Base-by-base conservation (phyloP, 2,888 invertebrate genomes). In the Scelioninae gen. 1 region DNA sequence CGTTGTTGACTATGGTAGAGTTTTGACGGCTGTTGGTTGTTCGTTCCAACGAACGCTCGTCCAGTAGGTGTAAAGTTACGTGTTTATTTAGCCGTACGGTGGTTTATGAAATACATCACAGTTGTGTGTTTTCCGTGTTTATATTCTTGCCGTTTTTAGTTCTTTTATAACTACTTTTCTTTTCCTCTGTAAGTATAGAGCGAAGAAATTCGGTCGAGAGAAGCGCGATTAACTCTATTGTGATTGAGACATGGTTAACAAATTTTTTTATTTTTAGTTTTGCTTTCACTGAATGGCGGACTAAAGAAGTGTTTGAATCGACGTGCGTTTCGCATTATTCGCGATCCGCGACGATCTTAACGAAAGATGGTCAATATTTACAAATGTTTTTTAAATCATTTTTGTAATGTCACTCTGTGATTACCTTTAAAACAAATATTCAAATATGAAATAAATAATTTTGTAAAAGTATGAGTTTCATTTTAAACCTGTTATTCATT, bases 351-450 rank as follows among this genome's bases (percentile, higher is more conserved):
- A 49, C 45, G 34, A 68, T 56, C 32, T 58, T 75, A 68, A 60
- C 60, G 53, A 68, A 77, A 63, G 49, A 62, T 65, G 62, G 71
- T 79, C 58, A 79, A 72, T 79, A 72, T 71, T 56, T 79, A 72
- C 63, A 79, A 65, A 72, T 51, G 60, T 72, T 79, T 78, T 78
- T 58, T 60, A 79, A 79, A 56, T 58, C 31, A 72, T 72, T 69
- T 72, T 72, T 72, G 72, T 79, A 77, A 72, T 49, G 23, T 79
- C 78, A 72, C 72, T 40, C 53, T 79, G 78, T 79, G 78, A 72
- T 71, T 72, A 65, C 45, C 71, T 65, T 79, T 69, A 51, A 78
- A 77, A 55, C 11, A 49, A 65, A 62, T 71, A 63, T 56, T 66
- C 72, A 72, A 62, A 62, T 43, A 55, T 55, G 53, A 71, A 71